Conservation (phyloP, 2,797 vertebrate genomes). For the Danio albolineatus region DNA sequence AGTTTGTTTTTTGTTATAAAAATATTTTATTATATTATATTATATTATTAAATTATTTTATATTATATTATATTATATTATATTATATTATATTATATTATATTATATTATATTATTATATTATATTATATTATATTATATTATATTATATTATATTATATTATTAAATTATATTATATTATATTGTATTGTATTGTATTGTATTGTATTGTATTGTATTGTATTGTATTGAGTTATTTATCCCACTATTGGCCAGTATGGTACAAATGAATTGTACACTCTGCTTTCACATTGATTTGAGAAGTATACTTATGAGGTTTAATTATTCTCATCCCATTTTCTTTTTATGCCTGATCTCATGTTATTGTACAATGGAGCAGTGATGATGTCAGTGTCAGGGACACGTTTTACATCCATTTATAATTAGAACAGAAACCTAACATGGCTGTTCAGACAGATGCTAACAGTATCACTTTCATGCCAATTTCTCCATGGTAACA, state of each 20-base stretch:
- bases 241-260: not conserved
- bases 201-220: too few species aligned
- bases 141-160: too few species aligned
- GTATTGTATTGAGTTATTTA: not conserved
- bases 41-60: too few species aligned
- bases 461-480: conserved; percentile 46
- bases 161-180: too few species aligned
- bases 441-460: conserved; percentile 50
- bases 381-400: conserved; percentile 35
- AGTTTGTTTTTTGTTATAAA: too few species aligned
- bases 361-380: conserved; percentile 32
- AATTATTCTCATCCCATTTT: conserved; percentile 34
- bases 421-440: conserved; percentile 47
- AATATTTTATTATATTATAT: not conserved
- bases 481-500: conserved; percentile 57
- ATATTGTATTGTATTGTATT: too few species aligned
- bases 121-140: not conserved
- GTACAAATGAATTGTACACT: conserved; percentile 4
- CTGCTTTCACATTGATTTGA: not conserved
- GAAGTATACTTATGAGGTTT: conserved; percentile 19
- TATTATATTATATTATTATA: not conserved
- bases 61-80: not conserved
- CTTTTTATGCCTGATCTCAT: conserved; percentile 29
- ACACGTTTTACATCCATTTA: conserved; percentile 48
- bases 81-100: not conserved